phyloP scores from a whole-genome alignment of 2,888 invertebrate genomes.

The Rhagonycha lutea region DNA sequence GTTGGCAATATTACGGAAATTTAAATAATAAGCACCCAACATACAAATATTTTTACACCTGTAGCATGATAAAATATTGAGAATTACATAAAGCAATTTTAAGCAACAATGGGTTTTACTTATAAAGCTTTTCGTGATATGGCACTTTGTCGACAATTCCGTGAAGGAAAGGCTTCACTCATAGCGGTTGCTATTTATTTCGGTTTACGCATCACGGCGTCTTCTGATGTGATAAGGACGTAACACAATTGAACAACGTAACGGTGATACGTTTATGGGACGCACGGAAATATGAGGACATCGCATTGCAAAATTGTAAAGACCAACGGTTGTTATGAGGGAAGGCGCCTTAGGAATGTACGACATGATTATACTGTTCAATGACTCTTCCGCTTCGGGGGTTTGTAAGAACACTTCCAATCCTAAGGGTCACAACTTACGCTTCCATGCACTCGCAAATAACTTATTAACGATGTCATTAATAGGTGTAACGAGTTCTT shows the following conservation, averaged over 20 bases:
- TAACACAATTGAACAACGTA: constrained; percentile 28
- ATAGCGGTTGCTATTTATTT: constrained; percentile 24
- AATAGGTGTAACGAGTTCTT: constrained; percentile 25
- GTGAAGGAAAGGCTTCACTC: not conserved
- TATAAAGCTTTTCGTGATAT: not conserved
- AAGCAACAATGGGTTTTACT: not conserved
- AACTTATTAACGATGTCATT: constrained; percentile 27
- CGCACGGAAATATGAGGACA: not conserved
- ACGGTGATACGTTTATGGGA: constrained; percentile 10
- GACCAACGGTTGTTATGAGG: constrained; percentile 15
- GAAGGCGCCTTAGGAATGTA: constrained; percentile 23
- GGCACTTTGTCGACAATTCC: not conserved
- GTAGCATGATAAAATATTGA: not conserved
- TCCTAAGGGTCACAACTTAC: constrained; percentile 16
- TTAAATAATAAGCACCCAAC: not conserved
- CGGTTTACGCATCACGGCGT: constrained; percentile 21
- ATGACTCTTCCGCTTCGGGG: constrained; percentile 26
- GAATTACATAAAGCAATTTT: not conserved
- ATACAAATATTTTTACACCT: not conserved
- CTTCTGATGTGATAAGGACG: constrained; percentile 24
- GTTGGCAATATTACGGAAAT: not conserved
- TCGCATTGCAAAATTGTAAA: constrained; percentile 13
- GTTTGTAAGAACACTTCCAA: constrained; percentile 5
- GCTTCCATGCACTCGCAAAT: constrained; percentile 26
- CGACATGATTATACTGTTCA: constrained; percentile 24